phyloP scores from a whole-genome alignment of 2,888 invertebrate genomes.

The Prosopocoilus inquinatus region DNA sequence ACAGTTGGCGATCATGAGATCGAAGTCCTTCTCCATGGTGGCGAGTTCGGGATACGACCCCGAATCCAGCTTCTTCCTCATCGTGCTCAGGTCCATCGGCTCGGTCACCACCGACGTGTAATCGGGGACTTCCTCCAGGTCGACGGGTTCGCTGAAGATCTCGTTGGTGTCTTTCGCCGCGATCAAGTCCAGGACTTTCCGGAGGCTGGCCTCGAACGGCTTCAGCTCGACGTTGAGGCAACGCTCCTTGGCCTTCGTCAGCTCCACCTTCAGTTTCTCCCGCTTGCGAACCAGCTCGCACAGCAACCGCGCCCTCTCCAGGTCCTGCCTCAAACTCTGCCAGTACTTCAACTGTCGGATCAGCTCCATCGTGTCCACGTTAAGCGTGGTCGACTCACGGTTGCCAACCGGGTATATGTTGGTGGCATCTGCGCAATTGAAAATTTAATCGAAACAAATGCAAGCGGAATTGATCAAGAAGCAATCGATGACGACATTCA shows the following conservation, averaged over 20 bases:
- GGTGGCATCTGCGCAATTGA: slow-evolving; percentile 14
- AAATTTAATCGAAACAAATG: too few relatives aligned
- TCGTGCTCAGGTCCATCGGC: slow-evolving; percentile 89
- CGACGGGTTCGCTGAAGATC: slow-evolving; percentile 92
- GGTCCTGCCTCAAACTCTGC: slow-evolving; percentile 89
- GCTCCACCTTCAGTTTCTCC: slow-evolving; percentile 90
- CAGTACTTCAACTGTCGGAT: slow-evolving; percentile 89
- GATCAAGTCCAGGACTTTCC: slow-evolving; percentile 73
- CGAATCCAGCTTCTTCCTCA: slow-evolving; percentile 73
- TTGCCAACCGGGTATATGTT: slow-evolving; percentile 26
- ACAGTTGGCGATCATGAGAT: slow-evolving; percentile 95
- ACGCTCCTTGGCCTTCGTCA: slow-evolving; percentile 76
- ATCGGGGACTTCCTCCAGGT: slow-evolving; percentile 84
- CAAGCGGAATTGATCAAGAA: too few relatives aligned
- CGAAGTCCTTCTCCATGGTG: slow-evolving; percentile 85
- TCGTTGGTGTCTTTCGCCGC: slow-evolving; percentile 78
- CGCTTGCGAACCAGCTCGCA: slow-evolving; percentile 94
- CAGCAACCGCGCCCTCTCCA: slow-evolving; percentile 88
- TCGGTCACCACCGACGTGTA: slow-evolving; percentile 80
- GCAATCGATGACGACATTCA: too few relatives aligned
- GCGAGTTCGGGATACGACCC: slow-evolving; percentile 69
- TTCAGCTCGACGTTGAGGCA: slow-evolving; percentile 78
- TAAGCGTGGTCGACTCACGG: slow-evolving; percentile 43
- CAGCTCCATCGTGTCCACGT: slow-evolving; percentile 67
- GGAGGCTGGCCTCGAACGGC: slow-evolving; percentile 77